These are phyloP conservation scores for Octomys mimax DNA, from an alignment of 2,797 vertebrate genomes.

Conservation along the genomic window DNA sequence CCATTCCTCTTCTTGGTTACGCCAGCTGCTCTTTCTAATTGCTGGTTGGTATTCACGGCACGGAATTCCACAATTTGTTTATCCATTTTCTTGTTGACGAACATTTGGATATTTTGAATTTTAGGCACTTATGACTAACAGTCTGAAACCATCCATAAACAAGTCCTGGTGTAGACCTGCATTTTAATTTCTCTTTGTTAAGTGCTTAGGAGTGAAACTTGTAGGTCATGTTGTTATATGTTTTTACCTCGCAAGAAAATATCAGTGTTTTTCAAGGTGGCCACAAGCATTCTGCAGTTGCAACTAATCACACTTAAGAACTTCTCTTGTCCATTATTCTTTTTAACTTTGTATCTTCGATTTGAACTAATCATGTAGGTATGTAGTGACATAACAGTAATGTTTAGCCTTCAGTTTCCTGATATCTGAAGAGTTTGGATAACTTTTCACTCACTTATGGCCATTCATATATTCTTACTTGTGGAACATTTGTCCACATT, in stretches of 20 bases:
- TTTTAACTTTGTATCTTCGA: background rate
- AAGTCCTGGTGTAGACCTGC: background rate
- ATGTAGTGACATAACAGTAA: background rate
- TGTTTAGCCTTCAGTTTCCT: background rate
- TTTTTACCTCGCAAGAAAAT: constrained; percentile 20
- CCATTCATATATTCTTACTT: background rate
- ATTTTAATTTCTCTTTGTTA: constrained; percentile 61
- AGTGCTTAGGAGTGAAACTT: constrained; percentile 12
- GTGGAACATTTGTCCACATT: background rate
- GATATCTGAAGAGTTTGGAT: background rate
- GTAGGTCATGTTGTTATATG: background rate
- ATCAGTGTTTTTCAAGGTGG: background rate
- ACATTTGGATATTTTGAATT: background rate
- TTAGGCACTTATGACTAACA: background rate
- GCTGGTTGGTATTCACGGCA: background rate
- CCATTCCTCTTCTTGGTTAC: background rate
- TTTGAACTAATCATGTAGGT: background rate
- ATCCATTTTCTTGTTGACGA: background rate
- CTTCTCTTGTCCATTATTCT: background rate
- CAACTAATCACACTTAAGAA: background rate
- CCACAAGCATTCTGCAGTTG: background rate
- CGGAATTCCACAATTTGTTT: background rate
- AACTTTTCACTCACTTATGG: background rate
- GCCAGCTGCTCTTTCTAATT: background rate
- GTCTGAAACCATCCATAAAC: background rate